Evolutionary conservation across 2,113 vertebrate species (phyloP), one percentile per base, ranked within the genome.

Genomic region (Geococcyx californianus): DNA sequence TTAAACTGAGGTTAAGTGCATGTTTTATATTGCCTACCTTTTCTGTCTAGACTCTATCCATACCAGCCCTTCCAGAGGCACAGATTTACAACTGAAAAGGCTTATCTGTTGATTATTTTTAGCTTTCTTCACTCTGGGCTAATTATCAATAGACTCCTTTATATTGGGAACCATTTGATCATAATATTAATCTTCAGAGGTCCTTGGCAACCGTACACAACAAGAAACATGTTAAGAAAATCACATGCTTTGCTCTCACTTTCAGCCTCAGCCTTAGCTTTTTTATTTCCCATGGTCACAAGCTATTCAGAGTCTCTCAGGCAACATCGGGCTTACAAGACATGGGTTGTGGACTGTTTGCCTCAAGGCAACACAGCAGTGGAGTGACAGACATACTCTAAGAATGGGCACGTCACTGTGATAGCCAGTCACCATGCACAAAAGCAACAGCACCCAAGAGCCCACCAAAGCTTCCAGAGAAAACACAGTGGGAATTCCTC

Each of bases 1-100:
- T 94, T 72, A 77, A 88, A 86, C 80, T 40, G 90, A 94, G 92
- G 83, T 92, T 88, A 96, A 94, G 56, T 84, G 76, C 52, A 78
- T 60, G 47, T 68, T 90, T 87, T 89, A n/a, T 72, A 69, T 82
- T 92, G 86, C 86, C 42, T 92, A 94, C 74, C 56, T 94, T 89
- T 82, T 90, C 90, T 59, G 59, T 74, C 80, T 78, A 88, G 90
- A 94, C 79, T 74, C 17, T 64, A 59, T 24, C 79, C 76, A 70
- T 11, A 70, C n/a, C 3, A 11, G 29, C 28, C 28, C 33, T 91
- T 88, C 24, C 51, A 89, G 63, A 72, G 31, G 60, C 60, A 86
- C 24, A 36, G 76, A 31, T 28, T 78, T 52, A 31, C 31, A 90
- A 21, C 52, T 69, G 31, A 92, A 92, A 93, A 89, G 36, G 45